Base-by-base conservation (phyloP, 2,888 invertebrate genomes). In the Caradrina clavipalpis region DNA sequence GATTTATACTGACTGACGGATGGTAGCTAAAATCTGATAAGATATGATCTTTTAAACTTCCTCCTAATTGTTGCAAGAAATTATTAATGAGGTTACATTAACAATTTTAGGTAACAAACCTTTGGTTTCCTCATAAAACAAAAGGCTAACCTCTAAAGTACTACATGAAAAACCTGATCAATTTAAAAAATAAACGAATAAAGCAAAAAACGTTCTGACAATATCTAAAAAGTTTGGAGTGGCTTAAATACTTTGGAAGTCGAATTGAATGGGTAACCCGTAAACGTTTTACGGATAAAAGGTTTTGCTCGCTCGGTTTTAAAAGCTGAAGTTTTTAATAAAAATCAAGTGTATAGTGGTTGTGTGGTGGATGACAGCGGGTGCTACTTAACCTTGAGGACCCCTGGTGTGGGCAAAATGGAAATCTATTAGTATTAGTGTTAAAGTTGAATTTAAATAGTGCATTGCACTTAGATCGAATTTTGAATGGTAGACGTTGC, bases 211-310 rank as follows among this genome's bases (percentile, higher is more conserved):
- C n/a, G 17, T 55, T 51, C 53, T 21, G 50, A 61, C 31, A 47
- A 62, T 50, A 26, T 51, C 50, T 26, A 22, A 55, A 71, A 72
- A 58, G n/a, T 68, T 53, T 55, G 10, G 49, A 72, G 56, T 42
- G 54, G 49, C 53, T 81, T 45, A 72, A 51, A 65, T 68, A 62
- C 81, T 81, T 77, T 59, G 19, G 8, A 68, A 81, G 58, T 73
- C 22, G 53, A 78, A 81, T 81, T 72, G 73, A 78, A 78, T 62
- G 58, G 45, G 77, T 59, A 39, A 53, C 53, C 60, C 35, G 47
- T 51, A 10, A 72, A 53, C 53, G 26, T 22, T 73, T 75, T 60
- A 69, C 42, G 57, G 53, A 60, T 69, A 59, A 68, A 62, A 68
- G 54, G 58, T 75, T 79, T 74, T 51, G 17, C 26, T 55, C 17